Evolutionary conservation across 2,797 vertebrate species (phyloP).

Genomic region (Oreortyx pictus): DNA sequence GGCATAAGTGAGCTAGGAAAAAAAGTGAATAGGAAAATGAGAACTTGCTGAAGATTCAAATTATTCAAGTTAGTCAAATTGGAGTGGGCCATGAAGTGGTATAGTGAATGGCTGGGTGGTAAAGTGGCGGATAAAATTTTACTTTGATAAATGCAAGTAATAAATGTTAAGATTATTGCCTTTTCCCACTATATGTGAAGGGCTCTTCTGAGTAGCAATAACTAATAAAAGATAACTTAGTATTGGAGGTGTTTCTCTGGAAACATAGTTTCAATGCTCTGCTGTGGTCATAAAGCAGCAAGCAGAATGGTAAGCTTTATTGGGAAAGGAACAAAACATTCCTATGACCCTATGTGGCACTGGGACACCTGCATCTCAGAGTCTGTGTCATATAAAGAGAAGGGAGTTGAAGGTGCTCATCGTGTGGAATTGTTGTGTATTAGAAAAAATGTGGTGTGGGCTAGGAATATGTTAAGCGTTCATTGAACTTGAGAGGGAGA

Average conservation of each 20-base stretch:
- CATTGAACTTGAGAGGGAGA: not conserved
- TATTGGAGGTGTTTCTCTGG: not conserved
- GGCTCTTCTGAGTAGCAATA: not conserved
- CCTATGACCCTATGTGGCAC: not conserved
- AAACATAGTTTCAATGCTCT: not conserved
- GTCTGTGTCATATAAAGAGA: not conserved
- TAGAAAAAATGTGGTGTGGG: not conserved
- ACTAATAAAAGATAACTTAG: not conserved
- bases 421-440: not conserved
- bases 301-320: not conserved
- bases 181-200: not conserved
- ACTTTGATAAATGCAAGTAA: not conserved
- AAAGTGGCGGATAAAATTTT: not conserved
- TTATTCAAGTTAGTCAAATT: not conserved
- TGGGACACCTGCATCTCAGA: not conserved
- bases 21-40: not conserved
- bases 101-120: not conserved
- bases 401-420: not conserved
- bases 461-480: not conserved
- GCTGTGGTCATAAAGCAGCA: not conserved
- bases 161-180: not conserved
- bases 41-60: not conserved
- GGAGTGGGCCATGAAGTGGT: not conserved
- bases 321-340: not conserved
- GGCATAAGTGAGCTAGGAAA: not conserved